These are phyloP conservation scores for Galeopterus variegatus DNA, from an alignment of 2,113 vertebrate genomes.

Conservation along the genomic window DNA sequence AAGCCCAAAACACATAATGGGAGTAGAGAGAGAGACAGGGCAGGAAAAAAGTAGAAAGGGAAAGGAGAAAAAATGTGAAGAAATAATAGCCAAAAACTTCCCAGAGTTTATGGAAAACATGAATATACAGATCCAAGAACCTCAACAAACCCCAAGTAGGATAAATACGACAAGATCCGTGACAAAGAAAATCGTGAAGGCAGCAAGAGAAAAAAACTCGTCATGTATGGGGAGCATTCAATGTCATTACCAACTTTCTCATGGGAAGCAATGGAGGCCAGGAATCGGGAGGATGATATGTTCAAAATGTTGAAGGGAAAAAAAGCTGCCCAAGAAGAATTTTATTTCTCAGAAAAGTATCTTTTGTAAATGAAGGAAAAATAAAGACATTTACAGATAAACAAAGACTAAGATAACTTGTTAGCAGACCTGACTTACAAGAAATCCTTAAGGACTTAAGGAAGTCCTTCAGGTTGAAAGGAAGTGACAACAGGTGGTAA, in stretches of 20 bases:
- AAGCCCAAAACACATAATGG: neutral
- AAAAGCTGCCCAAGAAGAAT: neutral
- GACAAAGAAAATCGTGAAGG: neutral
- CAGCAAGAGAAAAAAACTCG: neutral
- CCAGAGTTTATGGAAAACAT: neutral
- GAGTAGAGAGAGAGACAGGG: neutral
- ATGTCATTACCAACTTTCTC: neutral
- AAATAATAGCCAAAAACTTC: neutral
- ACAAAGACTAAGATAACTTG: neutral
- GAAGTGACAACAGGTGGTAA: neutral
- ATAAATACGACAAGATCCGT: neutral
- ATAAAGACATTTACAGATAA: neutral
- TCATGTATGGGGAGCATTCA: neutral
- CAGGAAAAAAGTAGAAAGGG: neutral
- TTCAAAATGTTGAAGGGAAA: constrained; percentile 21
- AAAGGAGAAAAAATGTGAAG: neutral
- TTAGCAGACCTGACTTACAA: neutral
- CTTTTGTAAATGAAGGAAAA: constrained; percentile 11
- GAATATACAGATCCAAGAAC: neutral
- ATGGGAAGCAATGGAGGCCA: neutral
- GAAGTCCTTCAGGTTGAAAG: neutral
- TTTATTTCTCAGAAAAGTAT: neutral
- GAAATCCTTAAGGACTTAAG: neutral
- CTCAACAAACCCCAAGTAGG: neutral
- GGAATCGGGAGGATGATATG: neutral